Base-by-base conservation (phyloP, 1,140 invertebrate species). In the Ostrea edulis region DNA sequence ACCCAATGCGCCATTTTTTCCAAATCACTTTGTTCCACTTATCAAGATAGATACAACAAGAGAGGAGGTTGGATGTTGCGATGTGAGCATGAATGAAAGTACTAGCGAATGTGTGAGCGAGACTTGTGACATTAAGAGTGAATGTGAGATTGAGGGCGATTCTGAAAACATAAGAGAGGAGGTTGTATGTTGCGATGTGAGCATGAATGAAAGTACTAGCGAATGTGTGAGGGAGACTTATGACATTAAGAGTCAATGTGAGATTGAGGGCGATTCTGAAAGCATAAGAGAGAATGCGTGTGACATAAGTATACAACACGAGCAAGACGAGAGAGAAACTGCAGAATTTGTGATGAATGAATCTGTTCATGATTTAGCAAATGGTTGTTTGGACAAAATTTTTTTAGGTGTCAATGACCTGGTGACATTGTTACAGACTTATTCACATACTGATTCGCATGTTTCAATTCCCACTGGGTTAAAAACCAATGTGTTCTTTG, bases 401-500 rank as follows among this genome's bases (percentile, higher is more conserved):
- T 86, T 77, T n/a, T 81, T 86, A 25, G 71, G 55, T 7, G 44
- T 54, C 22, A 65, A 86, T 54, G 85, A 86, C 5, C 9, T 82
- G 7, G 54, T 86, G 14, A 29, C 53, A 2, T 81, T 14, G 9
- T 81, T 86, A 22, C 29, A 44, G 58, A 51, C 62, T 17, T 71
- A n/a, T 53, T 52, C 14, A 3, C 71, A 20, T 52, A n/a, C 11
- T 55, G 25, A 86, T 25, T 22, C 86, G 8, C 86, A 82, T 20
- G 22, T 55, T 5, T 55, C 25, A 58, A 84, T 89, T 35, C 77
- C 89, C n/a, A n/a, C 29, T 20, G 82, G 85, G 12, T 14, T 84
- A 11, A 89, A 89, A 86, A 29, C 55, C 11, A 83, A 91, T 29
- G 54, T 83, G n/a, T 89, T 82, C 68, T 89, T 89, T 82, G n/a